These are phyloP conservation scores for Dastarcus helophoroides DNA, from an alignment of 2,888 invertebrate genomes.

Conservation along the genomic window DNA sequence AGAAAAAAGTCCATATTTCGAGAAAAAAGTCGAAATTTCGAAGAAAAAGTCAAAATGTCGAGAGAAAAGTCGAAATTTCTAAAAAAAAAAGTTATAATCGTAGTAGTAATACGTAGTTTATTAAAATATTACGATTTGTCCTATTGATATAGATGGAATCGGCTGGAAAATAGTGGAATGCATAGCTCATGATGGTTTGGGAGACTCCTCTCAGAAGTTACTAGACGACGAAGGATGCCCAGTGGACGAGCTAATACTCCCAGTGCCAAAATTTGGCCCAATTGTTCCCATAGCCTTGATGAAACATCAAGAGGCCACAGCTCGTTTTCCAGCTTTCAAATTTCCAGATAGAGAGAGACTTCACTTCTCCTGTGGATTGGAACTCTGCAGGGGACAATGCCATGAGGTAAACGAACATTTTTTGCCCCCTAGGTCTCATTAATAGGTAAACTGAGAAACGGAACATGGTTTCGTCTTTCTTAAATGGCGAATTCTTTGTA, in stretches of 20 bases:
- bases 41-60: no score
- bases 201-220: conserved; percentile 61
- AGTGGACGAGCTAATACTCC: conserved; percentile 54
- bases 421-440: no score
- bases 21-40: no score
- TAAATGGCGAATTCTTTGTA: no score
- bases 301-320: conserved; percentile 36
- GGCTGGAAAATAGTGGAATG: conserved; percentile 67
- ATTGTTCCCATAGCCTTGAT: conserved; percentile 28
- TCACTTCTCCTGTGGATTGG: conserved; percentile 65
- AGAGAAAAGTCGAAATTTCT: not conserved
- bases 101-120: not conserved
- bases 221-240: conserved; percentile 66
- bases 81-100: not conserved
- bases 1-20: no score
- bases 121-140: not conserved
- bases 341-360: conserved; percentile 69
- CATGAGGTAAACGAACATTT: conserved; percentile 43
- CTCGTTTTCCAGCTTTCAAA: conserved; percentile 70
- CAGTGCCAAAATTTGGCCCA: conserved; percentile 38
- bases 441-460: no score
- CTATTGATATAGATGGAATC: conserved; percentile 47
- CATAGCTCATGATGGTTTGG: conserved; percentile 65
- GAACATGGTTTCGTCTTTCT: no score
- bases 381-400: conserved; percentile 63